Evolutionary conservation across 2,113 vertebrate species (phyloP).

Genomic region (Piprites chloris): DNA sequence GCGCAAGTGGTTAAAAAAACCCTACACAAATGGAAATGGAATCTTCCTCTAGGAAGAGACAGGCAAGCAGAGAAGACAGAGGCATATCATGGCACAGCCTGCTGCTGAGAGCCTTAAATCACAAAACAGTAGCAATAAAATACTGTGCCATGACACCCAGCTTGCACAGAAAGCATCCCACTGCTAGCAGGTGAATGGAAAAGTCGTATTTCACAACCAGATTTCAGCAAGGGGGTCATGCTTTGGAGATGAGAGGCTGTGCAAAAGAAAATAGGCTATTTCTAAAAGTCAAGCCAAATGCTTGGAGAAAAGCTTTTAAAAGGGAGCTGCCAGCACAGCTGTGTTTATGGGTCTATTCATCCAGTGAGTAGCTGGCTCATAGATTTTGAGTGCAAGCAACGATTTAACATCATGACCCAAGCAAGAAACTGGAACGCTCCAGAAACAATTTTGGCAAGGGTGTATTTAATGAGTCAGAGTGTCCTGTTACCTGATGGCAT

Average conservation of each 20-base stretch:
- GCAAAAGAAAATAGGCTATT: not conserved
- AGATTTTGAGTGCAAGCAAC: not conserved
- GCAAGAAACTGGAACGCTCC: not conserved
- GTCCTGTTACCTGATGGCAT: not conserved
- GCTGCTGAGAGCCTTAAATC: not conserved
- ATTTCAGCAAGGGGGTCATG: not conserved
- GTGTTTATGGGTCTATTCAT: not conserved
- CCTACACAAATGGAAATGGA: not conserved
- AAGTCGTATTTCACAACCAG: not conserved
- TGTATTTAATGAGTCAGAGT: not conserved
- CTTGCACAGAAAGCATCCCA: not conserved
- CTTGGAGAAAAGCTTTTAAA: not conserved
- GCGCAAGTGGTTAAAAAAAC: not conserved
- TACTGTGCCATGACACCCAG: not conserved
- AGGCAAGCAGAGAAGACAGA: not conserved
- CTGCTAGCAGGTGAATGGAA: not conserved
- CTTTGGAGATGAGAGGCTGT: not conserved
- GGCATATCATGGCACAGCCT: not conserved
- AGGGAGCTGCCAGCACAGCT: not conserved
- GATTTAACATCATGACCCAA: not conserved
- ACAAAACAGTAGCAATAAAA: not conserved
- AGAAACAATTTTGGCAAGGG: not conserved
- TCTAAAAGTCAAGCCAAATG: not conserved
- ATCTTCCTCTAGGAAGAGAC: not conserved
- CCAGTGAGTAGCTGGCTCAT: not conserved